A percentile compares a stretch with the other conserved stretches of the same genome.
These are phyloP conservation scores for Pseudococcus viburni DNA, from an alignment of 2,888 invertebrate genomes.

Conservation along the genomic window DNA sequence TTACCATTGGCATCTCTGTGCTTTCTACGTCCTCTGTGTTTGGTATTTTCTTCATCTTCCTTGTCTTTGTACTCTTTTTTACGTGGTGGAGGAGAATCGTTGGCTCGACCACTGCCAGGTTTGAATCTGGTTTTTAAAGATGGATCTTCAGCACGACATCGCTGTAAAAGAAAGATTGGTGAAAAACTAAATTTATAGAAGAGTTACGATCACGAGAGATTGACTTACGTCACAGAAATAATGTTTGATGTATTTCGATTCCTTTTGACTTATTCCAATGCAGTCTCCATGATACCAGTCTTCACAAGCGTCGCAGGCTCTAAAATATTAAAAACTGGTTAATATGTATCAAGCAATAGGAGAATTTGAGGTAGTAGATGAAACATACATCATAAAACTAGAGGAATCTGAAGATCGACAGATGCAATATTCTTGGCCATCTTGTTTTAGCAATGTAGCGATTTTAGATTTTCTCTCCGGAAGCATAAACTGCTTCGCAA, in stretches of 20 bases:
- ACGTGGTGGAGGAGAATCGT: slow-evolving; percentile 60
- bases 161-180: slow-evolving; percentile 70
- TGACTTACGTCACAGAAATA: slow-evolving; percentile 83
- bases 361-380: background rate
- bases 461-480: slow-evolving; percentile 93
- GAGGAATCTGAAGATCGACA: slow-evolving; percentile 94
- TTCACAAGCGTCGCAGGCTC: slow-evolving; percentile 96
- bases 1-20: slow-evolving; percentile 62
- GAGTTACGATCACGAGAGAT: background rate
- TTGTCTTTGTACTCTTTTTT: slow-evolving; percentile 46
- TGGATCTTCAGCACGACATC: slow-evolving; percentile 87
- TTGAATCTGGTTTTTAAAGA: slow-evolving; percentile 74
- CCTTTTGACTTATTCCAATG: slow-evolving; percentile 93
- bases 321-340: slow-evolving; percentile 71
- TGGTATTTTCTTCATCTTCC: slow-evolving; percentile 57
- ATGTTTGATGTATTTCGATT: slow-evolving; percentile 92
- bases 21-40: slow-evolving; percentile 61
- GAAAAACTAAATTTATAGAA: too few species aligned
- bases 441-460: slow-evolving; percentile 87
- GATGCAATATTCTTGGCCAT: slow-evolving; percentile 94
- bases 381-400: slow-evolving; percentile 93
- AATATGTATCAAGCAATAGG: background rate
- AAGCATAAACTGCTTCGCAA: slow-evolving; percentile 88
- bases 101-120: slow-evolving; percentile 63
- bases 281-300: slow-evolving; percentile 99